A percentile compares a stretch with the other conserved stretches of the same genome.
Evolutionary conservation across 2,797 vertebrate species (phyloP).

Genomic region (Fistularia tabacaria): DNA sequence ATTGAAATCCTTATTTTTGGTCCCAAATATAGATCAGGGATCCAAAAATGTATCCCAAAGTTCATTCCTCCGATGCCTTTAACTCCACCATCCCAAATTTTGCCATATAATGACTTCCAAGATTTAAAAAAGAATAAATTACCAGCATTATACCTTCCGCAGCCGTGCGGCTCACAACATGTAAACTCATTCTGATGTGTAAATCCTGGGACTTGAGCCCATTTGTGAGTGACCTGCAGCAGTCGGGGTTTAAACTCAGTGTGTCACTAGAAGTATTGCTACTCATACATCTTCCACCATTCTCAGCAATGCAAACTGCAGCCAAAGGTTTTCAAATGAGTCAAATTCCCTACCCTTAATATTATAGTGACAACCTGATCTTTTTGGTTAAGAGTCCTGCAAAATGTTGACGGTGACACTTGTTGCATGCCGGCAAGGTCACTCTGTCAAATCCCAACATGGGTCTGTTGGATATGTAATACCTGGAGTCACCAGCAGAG

Average conservation of each 20-base stretch:
- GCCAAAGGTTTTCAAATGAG: not conserved
- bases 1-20: conserved; percentile 34
- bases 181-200: conserved; percentile 1
- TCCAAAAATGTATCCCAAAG: conserved; percentile 2
- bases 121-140: not conserved
- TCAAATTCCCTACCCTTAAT: not conserved
- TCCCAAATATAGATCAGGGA: conserved; percentile 7
- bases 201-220: not conserved
- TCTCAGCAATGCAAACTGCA: conserved; percentile 5
- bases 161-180: not conserved
- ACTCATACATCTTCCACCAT: conserved; percentile 9
- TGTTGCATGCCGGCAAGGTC: conserved; percentile 15
- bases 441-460: not conserved
- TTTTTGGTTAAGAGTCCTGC: conserved; percentile 1
- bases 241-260: no score
- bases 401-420: conserved; percentile 5
- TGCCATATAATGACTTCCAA: no score
- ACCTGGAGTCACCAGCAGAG: conserved; percentile 43
- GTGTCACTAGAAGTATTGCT: conserved; percentile 40
- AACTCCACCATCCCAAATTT: not conserved
- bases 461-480: conserved; percentile 15
- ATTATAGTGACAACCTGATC: conserved; percentile 19
- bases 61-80: not conserved
- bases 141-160: not conserved
- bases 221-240: conserved; percentile 12